These are phyloP conservation scores for Furcifer pardalis DNA, from an alignment of 2,797 vertebrate species.

Conservation along the genomic window DNA sequence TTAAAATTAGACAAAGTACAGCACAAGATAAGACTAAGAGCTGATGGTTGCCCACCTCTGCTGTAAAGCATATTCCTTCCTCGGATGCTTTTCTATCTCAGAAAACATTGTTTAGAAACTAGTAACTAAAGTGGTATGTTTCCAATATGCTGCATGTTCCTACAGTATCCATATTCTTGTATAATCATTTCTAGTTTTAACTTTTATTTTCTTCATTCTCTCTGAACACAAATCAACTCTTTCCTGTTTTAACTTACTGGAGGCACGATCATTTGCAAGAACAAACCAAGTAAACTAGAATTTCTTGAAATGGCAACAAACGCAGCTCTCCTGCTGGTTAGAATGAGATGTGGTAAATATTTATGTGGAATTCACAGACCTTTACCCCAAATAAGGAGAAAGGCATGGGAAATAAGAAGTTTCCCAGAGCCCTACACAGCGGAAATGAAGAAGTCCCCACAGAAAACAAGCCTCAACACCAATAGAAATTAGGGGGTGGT, in stretches of 20 bases:
- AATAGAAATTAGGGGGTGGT: slow-evolving; percentile 11
- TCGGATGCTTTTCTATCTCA: no score
- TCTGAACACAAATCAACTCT: slow-evolving; percentile 5
- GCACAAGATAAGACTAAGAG: background rate
- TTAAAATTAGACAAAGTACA: background rate
- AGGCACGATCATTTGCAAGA: slow-evolving; percentile 39
- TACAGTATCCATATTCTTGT: background rate
- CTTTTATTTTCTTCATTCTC: background rate
- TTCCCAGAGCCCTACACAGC: slow-evolving; percentile 68
- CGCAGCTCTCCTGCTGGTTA: slow-evolving; percentile 52
- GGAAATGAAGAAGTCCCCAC: slow-evolving; percentile 61
- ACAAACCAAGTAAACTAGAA: slow-evolving; percentile 38
- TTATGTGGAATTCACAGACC: slow-evolving; percentile 74
- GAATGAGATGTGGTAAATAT: slow-evolving; percentile 71
- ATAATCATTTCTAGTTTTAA: rapidly evolving
- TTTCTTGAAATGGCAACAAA: slow-evolving; percentile 18
- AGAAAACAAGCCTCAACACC: slow-evolving; percentile 43
- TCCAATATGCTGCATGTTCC: background rate
- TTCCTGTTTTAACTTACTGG: slow-evolving; percentile 10
- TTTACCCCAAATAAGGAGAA: slow-evolving; percentile 71
- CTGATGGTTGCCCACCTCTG: background rate
- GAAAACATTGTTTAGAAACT: slow-evolving; percentile 34
- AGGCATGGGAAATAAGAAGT: slow-evolving; percentile 72
- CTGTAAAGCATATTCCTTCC: background rate
- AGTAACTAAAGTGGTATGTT: background rate